Evolutionary conservation across 2,797 vertebrate species (phyloP), one percentile per base, ranked within the genome.

Genomic region (Channallabes apus): DNA sequence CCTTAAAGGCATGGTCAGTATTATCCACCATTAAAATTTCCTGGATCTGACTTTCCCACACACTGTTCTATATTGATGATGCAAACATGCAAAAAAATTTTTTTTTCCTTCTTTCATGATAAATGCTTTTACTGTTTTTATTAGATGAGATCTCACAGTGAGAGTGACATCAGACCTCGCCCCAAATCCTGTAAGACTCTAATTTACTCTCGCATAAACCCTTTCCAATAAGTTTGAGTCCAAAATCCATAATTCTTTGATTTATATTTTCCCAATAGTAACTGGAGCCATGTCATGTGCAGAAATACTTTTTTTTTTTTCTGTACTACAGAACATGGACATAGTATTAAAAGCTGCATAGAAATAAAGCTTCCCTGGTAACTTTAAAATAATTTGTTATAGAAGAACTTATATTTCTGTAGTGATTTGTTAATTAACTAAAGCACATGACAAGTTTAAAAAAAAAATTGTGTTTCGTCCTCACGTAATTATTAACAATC

Each of bases 141-240:
- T 71, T 91, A 95, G 95, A 90, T 73, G 72, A 91, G 84, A 76
- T 84, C 89, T 38, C 89, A 8, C 14, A 93, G 91, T 9, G 93
- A 93, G 9, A 69, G n/a, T 0, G 91, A 93, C 75, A 56, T 93
- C 51, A 84, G 90, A 18, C 90, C 92, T 51, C 94, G 91, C 89
- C 90, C 92, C 11, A 95, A 95, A 87, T 95, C 95, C 83, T 96
- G 95, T 95, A 88, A 94, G 95, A 18, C 27, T 91, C 11, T 8
- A 1, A 81, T 72, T 11, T 29, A 71, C 61, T 65, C 24, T n/a
- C 3, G 35, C 54, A 56, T 20, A 4, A 77, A 59, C 35, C 29
- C 0, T 58, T 18, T 58, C 7, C 54, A 77, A 32, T 35, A 14
- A 9, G 54, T 24, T 77, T 6, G 18, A 59, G 29, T 58, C 18